Base-by-base conservation (phyloP, 2,888 invertebrate genomes). In the Penaeus monodon region DNA sequence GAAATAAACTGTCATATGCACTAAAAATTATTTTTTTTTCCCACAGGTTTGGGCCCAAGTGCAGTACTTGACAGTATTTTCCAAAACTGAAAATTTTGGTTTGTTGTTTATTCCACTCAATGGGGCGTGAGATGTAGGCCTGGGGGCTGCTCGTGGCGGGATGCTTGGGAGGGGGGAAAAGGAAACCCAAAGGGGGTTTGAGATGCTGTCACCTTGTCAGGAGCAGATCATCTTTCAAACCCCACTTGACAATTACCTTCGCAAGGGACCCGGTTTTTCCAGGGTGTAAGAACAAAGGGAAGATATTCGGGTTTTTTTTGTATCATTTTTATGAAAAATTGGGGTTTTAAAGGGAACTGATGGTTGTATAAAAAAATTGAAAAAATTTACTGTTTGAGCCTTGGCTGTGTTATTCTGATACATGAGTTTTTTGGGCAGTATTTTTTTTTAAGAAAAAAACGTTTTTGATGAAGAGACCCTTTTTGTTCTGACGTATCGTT, bases 41-140 rank as follows among this genome's bases (percentile, higher is more conserved):
- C 87, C 76, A 38, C 82, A 86, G 88, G 81, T 73, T 91, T n/a
- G n/a, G 92, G 89, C 80, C 81, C 84, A 90, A 90, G 84, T 84
- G 87, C 82, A 66, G 79, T 88, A 68, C 81, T 90, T 33, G 89
- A 86, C 76, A 89, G 78, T 82, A 88, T n/a, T n/a, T 90, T 77
- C 95, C 96, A 73, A 94, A 96, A 90, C 96, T 96, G 93, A 97
- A 97, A 98, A 97, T 92, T 97, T 97, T 90, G 96, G 96, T n/a
- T 91, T 94, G 98, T 83, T 98, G 98, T 93, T 94, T 96, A 24
- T 93, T 98, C 84, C 98, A 98, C 93, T 97, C 97, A 24, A 93
- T 98, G 91, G 92, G 96, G 97, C 96, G 91, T 94, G 95, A 84
- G 95, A 96, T 91, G 95, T 90, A 94, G 96, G 88, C 95, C 95